A percentile compares a stretch with the other conserved stretches of the same genome.
Conservation (phyloP, 2,888 invertebrate genomes). For the Melipona beecheii region DNA sequence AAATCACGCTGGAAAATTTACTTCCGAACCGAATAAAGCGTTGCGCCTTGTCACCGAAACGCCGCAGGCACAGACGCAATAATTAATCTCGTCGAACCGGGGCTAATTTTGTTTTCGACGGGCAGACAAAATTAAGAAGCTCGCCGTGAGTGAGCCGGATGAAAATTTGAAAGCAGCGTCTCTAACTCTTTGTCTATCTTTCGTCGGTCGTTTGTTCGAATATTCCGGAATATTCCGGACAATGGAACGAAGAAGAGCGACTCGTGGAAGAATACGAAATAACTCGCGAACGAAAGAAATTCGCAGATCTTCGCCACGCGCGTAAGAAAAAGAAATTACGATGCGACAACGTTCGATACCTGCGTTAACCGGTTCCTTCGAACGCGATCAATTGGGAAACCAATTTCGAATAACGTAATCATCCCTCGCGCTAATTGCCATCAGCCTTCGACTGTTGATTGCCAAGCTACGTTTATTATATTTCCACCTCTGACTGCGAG, state of each 20-base stretch:
- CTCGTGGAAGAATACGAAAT: constrained; percentile 26
- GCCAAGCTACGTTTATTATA: background rate
- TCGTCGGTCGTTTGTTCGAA: background rate
- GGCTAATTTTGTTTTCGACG: constrained; percentile 16
- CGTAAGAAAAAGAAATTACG: no score
- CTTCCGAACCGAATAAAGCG: background rate
- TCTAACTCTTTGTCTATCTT: background rate
- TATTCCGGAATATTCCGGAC: background rate
- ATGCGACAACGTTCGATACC: no score
- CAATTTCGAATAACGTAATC: background rate
- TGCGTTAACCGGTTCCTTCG: no score
- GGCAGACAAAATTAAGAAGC: background rate
- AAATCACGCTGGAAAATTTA: background rate
- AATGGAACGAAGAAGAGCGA: constrained; percentile 18
- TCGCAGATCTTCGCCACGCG: background rate
- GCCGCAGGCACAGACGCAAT: background rate
- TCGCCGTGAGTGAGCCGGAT: background rate
- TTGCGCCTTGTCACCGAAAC: constrained; percentile 12
- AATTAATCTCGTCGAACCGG: constrained; percentile 27
- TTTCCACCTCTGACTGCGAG: background rate
- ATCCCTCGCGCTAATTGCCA: background rate
- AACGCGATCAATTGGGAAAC: background rate
- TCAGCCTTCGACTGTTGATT: background rate
- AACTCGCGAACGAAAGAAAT: background rate
- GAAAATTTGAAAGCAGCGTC: background rate